Evolutionary conservation across 1,140 invertebrate genomes (phyloP).

Genomic region (Scylla paramamosain): DNA sequence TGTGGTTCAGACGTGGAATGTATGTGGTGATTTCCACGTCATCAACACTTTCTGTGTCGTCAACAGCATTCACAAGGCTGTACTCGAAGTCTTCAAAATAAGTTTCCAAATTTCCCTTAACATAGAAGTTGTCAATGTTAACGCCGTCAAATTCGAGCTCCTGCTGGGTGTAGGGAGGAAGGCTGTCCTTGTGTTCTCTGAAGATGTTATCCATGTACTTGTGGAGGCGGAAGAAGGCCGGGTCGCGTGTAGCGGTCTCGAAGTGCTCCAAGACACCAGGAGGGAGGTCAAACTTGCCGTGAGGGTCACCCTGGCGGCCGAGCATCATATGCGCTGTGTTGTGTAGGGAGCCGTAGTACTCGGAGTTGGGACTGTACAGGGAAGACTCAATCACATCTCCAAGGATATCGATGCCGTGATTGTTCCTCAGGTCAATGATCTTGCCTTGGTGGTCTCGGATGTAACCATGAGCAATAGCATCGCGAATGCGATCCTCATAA

Average conservation of each 20-base stretch:
- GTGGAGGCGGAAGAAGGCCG: slow-evolving; percentile 52
- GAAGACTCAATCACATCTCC: slow-evolving; percentile 62
- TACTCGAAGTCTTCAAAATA: slow-evolving; percentile 63
- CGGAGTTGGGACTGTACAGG: slow-evolving; percentile 51
- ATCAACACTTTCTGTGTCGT: slow-evolving; percentile 35
- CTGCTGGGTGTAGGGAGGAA: slow-evolving; percentile 44
- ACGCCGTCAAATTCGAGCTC: slow-evolving; percentile 48
- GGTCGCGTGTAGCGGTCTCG: slow-evolving; percentile 57
- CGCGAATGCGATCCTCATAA: slow-evolving; percentile 37
- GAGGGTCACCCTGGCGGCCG: slow-evolving; percentile 56
- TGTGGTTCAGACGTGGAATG: slow-evolving; percentile 52
- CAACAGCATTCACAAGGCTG: slow-evolving; percentile 51
- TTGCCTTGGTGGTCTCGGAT: slow-evolving; percentile 4
- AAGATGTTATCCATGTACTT: slow-evolving; percentile 67
- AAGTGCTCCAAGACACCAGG: slow-evolving; percentile 61
- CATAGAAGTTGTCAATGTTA: slow-evolving; percentile 34
- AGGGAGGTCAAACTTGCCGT: slow-evolving; percentile 54
- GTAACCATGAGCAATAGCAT: slow-evolving; percentile 60
- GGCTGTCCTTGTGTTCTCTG: slow-evolving; percentile 61
- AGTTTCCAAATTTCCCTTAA: slow-evolving; percentile 41
- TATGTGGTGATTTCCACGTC: slow-evolving; percentile 45
- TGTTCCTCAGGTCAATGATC: slow-evolving; percentile 25
- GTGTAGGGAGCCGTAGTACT: slow-evolving; percentile 61
- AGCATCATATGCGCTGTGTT: slow-evolving; percentile 60
- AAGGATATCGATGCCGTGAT: slow-evolving; percentile 43